These are phyloP conservation scores for Sigmodon hispidus DNA, from an alignment of 2,113 vertebrate species.

Conservation along the genomic window DNA sequence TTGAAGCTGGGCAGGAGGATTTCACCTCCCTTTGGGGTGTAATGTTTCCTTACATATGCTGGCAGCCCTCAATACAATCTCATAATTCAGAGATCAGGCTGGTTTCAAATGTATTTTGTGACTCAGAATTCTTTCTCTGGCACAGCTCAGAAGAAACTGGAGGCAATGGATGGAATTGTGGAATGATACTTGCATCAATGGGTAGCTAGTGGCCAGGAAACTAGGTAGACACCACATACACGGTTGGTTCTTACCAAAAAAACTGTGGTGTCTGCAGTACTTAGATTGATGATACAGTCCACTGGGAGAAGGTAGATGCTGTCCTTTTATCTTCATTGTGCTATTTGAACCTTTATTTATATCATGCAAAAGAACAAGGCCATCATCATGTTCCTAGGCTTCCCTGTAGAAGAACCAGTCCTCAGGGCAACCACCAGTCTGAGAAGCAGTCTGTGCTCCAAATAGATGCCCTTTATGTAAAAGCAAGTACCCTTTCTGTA, in stretches of 20 bases:
- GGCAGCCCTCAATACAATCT: neutral
- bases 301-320: neutral
- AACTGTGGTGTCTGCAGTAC: fast-evolving
- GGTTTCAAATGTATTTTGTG: neutral
- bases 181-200: neutral
- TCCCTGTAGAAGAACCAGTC: fast-evolving
- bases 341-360: neutral
- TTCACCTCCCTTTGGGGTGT: neutral
- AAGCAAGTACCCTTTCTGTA: neutral
- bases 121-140: neutral
- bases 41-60: neutral
- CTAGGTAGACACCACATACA: neutral
- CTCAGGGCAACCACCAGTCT: neutral
- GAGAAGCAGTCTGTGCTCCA: neutral
- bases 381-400: neutral
- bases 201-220: fast-evolving
- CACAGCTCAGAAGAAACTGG: neutral
- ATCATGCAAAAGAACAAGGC: neutral
- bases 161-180: neutral
- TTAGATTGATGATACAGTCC: neutral
- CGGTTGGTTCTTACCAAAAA: neutral
- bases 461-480: neutral
- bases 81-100: neutral
- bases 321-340: neutral
- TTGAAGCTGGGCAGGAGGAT: neutral